Base-by-base conservation (phyloP, 1,140 invertebrate genomes). In the Drosophila hydei region DNA sequence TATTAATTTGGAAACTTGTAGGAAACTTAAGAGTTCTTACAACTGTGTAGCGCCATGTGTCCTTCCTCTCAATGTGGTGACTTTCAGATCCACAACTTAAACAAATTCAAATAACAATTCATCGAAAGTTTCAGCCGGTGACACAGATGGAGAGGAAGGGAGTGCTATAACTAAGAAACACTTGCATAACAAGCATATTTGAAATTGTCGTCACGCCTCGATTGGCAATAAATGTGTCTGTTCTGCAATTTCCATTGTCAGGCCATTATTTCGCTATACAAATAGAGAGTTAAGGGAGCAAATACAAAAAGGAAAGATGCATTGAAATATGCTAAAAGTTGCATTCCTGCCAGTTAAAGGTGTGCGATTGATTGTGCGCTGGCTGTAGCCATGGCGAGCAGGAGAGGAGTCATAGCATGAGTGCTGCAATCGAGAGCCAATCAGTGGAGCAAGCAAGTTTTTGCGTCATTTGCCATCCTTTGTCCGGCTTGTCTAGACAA, bases 41-140 rank as follows among this genome's bases (percentile, higher is more conserved):
- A 50, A 23, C 71, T 61, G 50, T 56, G 71, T 69, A 27, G 11
- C 55, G 38, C 19, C 47, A 42, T 65, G 61, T 21, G 62, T 45
- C 62, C 54, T 25, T 27, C 11, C 54, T 47, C 54, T 59, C 27
- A 11, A 19, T n/a, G 27, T 6, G 5, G 23, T 19, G 38, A 21
- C 33, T 62, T 40, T n/a, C 3, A 1, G 7, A 14, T 14, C 51
- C 5, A 33, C 50, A 75, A 58, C 71, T 50, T 36, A 59, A 74
- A 74, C 63, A 83, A 70, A 68, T 68, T 83, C 30, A 75, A 79
- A 75, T 78, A 33, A 38, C 47, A 65, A 75, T 75, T 67, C 78
- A 84, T 78, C 61, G 75, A 84, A 83, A 78, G 48, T 84, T 78
- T 68, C 21, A 40, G 23, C 21, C 21, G 3, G 11, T 16, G 45